Evolutionary conservation across 2,797 vertebrate species (phyloP).

Genomic region (Clarias platycephalus): DNA sequence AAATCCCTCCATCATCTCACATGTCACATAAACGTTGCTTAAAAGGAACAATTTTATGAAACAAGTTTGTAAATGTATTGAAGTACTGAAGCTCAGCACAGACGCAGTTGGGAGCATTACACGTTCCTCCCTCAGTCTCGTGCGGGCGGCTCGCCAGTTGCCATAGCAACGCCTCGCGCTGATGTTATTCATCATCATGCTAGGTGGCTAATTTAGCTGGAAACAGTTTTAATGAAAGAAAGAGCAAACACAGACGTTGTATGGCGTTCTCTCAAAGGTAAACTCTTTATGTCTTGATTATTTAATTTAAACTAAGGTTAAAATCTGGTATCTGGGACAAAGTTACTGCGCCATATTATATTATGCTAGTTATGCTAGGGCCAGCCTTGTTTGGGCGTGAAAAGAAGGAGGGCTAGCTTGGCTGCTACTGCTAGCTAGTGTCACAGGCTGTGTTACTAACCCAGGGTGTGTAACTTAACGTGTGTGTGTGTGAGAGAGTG

Average conservation of each 20-base stretch:
- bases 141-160: slow-evolving; percentile 18
- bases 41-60: background rate
- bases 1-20: background rate
- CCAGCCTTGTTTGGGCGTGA: slow-evolving; percentile 13
- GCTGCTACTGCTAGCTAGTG: background rate
- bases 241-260: background rate
- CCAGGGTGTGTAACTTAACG: background rate
- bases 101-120: background rate
- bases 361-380: background rate
- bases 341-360: slow-evolving; percentile 7
- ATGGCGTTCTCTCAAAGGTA: background rate
- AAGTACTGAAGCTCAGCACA: no score
- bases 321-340: background rate
- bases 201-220: slow-evolving; percentile 6
- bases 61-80: background rate
- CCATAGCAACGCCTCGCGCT: slow-evolving; percentile 36
- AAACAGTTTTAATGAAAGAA: background rate
- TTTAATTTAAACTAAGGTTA: background rate
- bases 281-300: background rate
- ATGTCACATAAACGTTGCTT: background rate
- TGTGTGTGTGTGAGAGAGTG: background rate
- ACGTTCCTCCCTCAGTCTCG: background rate
- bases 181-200: background rate
- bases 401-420: slow-evolving; percentile 11
- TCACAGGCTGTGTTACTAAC: background rate